Evolutionary conservation across 2,113 vertebrate genomes (phyloP).

Genomic region (Bos taurus): DNA sequence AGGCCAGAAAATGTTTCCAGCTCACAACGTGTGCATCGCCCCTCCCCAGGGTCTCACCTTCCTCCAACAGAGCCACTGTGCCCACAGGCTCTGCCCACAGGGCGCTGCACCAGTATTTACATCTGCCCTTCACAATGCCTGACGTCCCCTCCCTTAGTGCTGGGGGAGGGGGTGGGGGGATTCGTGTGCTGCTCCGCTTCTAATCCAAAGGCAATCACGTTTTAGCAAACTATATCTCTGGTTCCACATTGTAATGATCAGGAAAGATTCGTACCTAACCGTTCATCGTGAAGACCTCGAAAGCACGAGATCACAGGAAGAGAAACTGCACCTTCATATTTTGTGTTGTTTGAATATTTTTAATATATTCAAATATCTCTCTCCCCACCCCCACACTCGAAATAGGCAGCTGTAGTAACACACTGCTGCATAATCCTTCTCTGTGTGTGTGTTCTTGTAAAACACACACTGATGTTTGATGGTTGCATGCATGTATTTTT

Average conservation of each 20-base stretch:
- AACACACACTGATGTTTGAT: background rate
- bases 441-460: background rate
- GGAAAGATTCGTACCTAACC: background rate
- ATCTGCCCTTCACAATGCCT: background rate
- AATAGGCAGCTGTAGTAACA: background rate
- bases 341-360: background rate
- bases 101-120: too few species aligned
- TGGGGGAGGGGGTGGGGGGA: background rate
- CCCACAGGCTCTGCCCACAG: background rate
- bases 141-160: background rate
- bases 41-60: accelerated
- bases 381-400: background rate
- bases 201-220: background rate
- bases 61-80: background rate
- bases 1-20: background rate
- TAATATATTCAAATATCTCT: background rate
- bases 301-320: background rate
- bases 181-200: background rate
- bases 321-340: background rate
- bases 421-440: background rate
- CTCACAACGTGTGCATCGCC: background rate
- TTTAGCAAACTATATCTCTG: background rate
- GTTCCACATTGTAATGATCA: background rate
- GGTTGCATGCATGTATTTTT: background rate
- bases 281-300: background rate